A percentile compares a stretch with the other conserved stretches of the same genome.
These are phyloP conservation scores for Lasaia peninsularis DNA, from an alignment of 1,140 invertebrate species.

Conservation along the genomic window DNA sequence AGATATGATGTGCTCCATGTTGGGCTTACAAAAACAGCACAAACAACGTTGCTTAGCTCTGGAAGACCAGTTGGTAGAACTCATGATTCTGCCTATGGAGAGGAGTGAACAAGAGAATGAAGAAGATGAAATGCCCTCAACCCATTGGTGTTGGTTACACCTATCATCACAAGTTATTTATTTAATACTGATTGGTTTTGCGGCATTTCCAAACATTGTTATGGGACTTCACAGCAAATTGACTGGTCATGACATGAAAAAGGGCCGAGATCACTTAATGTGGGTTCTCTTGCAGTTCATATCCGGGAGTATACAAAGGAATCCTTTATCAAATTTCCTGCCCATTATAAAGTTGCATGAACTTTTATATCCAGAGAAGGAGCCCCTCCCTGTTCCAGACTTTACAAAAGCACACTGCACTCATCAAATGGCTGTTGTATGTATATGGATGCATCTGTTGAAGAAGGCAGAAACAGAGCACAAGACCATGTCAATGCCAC, in stretches of 20 bases:
- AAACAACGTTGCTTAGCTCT: conserved; percentile 93
- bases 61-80: conserved; percentile 95
- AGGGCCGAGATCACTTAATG: conserved; percentile 96
- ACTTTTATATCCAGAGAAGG: conserved; percentile 94
- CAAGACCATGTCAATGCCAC: conserved; percentile 88
- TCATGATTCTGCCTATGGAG: conserved; percentile 95
- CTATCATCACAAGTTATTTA: conserved; percentile 97
- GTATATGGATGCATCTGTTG: conserved; percentile 96
- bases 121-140: conserved; percentile 83
- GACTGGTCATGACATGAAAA: conserved; percentile 87
- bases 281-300: conserved; percentile 98
- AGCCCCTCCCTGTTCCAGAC: conserved; percentile 93
- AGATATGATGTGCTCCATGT: conserved; percentile 97
- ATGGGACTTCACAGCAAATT: conserved; percentile 92
- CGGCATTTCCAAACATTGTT: conserved; percentile 95
- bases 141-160: conserved; percentile 94
- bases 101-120: conserved; percentile 84
- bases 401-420: conserved; percentile 91
- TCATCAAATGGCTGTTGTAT: conserved; percentile 94
- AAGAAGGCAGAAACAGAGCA: conserved; percentile 94
- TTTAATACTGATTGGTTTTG: conserved; percentile 96
- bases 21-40: conserved; percentile 94
- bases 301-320: conserved; percentile 96
- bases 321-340: conserved; percentile 92
- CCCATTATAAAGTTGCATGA: conserved; percentile 95